Percentiles rank a stretch among this genome's conserved stretches.
phyloP scores from a whole-genome alignment of 2,113 vertebrate species.

The Acanthisitta chloris region DNA sequence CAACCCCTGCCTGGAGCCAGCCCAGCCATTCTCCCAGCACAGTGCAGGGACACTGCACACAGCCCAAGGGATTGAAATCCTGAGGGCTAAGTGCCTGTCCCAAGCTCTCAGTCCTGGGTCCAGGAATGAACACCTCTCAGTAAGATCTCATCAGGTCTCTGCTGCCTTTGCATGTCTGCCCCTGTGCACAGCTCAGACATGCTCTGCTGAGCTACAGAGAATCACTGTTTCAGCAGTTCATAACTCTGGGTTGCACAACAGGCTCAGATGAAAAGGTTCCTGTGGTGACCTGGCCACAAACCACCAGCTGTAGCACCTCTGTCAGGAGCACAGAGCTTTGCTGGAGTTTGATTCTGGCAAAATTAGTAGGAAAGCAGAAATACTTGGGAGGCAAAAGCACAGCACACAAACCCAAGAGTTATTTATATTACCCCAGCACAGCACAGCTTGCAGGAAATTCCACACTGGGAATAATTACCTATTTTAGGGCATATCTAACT shows the following conservation, averaged over 20 bases:
- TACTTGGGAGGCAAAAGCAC: slow-evolving; percentile 21
- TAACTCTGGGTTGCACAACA: not conserved
- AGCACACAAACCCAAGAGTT: slow-evolving; percentile 40
- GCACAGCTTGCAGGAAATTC: slow-evolving; percentile 7
- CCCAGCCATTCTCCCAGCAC: not conserved
- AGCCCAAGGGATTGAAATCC: not conserved
- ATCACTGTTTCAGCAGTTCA: not conserved
- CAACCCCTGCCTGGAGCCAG: not conserved
- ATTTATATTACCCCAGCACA: slow-evolving; percentile 51
- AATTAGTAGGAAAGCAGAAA: slow-evolving; percentile 56
- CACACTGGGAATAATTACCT: slow-evolving; percentile 43
- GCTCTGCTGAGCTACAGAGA: not conserved
- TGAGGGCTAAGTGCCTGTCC: not conserved
- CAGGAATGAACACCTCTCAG: not conserved
- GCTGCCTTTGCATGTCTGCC: not conserved
- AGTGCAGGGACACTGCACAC: not conserved
- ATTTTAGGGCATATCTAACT: slow-evolving; percentile 46
- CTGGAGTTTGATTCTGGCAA: not conserved
- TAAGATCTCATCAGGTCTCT: not conserved
- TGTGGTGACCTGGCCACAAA: not conserved
- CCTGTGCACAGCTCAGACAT: not conserved
- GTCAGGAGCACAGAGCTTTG: not conserved
- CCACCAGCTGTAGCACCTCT: not conserved
- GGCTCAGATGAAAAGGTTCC: not conserved
- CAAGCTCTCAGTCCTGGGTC: not conserved